These are phyloP conservation scores for Lacanobia wlatinum DNA, from an alignment of 2,888 invertebrate species.

Conservation along the genomic window DNA sequence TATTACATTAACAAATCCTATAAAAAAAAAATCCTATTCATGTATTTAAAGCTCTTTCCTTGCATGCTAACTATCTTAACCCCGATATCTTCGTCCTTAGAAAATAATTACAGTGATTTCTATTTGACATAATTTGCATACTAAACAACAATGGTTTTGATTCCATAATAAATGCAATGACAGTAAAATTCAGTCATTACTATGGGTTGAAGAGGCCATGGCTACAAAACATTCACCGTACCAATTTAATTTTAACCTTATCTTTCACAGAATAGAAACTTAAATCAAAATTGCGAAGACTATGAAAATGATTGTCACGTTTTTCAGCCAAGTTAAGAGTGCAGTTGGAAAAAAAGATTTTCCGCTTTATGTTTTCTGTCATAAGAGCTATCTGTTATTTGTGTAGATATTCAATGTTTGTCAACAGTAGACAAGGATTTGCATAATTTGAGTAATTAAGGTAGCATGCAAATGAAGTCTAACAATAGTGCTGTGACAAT, in stretches of 20 bases:
- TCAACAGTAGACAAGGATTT: constrained; percentile 59
- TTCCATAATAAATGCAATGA: constrained; percentile 46
- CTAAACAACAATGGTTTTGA: constrained; percentile 42
- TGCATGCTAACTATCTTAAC: constrained; percentile 30
- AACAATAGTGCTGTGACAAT: constrained; percentile 83
- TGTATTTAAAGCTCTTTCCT: background rate
- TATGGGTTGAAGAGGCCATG: constrained; percentile 32
- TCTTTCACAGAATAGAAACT: constrained; percentile 22
- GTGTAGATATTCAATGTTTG: background rate
- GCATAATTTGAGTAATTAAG: constrained; percentile 78
- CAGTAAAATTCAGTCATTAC: constrained; percentile 57
- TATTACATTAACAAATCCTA: no score
- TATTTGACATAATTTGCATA: constrained; percentile 52
- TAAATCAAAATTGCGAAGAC: constrained; percentile 16
- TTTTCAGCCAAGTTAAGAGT: constrained; percentile 24
- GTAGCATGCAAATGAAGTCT: constrained; percentile 82
- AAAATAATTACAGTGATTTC: constrained; percentile 16
- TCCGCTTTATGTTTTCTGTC: fast-evolving
- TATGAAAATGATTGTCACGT: constrained; percentile 48
- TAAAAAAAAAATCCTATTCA: no score
- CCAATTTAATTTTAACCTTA: constrained; percentile 36
- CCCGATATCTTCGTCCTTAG: constrained; percentile 24
- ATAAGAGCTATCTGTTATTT: constrained; percentile 31
- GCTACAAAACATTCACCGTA: background rate
- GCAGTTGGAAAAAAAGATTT: constrained; percentile 12